Base-by-base conservation (phyloP, 2,797 vertebrate genomes). In the Ctenopoma multispine region DNA sequence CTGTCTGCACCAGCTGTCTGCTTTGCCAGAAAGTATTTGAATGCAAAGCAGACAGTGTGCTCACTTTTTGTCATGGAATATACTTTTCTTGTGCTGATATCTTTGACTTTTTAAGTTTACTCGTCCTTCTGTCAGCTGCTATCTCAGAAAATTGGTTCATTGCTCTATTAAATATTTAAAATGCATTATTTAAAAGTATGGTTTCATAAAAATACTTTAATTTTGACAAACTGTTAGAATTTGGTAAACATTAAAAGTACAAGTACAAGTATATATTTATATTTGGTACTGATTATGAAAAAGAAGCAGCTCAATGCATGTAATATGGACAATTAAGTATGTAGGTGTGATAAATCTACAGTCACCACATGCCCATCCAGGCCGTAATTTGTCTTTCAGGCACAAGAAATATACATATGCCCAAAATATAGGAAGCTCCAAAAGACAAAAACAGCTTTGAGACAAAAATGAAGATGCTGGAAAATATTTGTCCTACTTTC, bases 401-500 rank as follows among this genome's bases (percentile, higher is more conserved):
- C 31, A 57, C 41, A 27, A 59, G 15, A 76, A 63, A 65, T 4
- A 24, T 21, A n/a, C 55, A 79, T 67, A 60, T 47, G 70, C 7
- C 66, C 63, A 80, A 77, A 31, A 60, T 75, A 70, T 69, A 72
- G 38, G 73, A 73, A 76, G 70, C 75, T 68, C 29, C 38, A 59
- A 67, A 75, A 75, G 51, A 71, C 27, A 69, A 48, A 79, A 82
- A 75, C 57, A 63, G 80, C 85, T 81, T 46, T 38, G 10, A 81
- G 83, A 81, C 65, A 82, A 76, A 83, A 73, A 17, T 6, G 12
- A 75, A 75, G 75, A 82, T 73, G 69, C 56, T 51, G 69, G 56
- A 86, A 55, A 87, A 84, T 36, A 72, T 53, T 41, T 17, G 87
- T 72, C 89, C 90, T 83, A 89, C 74, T 92, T 90, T 90, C 77